Evolutionary conservation across 2,113 vertebrate genomes (phyloP), one percentile per base, ranked within the genome.

Genomic region (Stegastes partitus): DNA sequence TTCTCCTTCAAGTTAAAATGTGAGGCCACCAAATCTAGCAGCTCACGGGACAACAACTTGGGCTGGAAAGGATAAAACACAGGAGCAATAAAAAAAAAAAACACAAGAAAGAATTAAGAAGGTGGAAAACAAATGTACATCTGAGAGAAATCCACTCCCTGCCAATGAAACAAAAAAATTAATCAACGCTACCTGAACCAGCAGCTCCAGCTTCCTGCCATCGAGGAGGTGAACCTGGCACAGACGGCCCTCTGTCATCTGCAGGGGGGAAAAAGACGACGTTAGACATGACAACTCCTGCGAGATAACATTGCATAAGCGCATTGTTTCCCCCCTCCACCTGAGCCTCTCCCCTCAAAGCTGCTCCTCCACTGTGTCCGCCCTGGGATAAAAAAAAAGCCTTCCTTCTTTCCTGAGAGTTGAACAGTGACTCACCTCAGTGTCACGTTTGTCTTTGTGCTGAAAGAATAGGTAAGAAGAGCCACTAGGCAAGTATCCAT

Each of bases 1-100:
- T 99, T 99, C 87, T 99, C 98, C 81, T 99, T 99, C 63, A 99
- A 94, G 92, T 95, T 99, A 86, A 99, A 99, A 92, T 99, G 98
- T 0, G 98, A 99, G 3, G 98, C 96, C 89, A 98, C 98, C 61
- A 99, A 92, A 87, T 99, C 98, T 79, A 99, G 75, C 67, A 99
- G 94, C 44, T 99, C 98, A 50, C 96, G 95, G 55, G 97, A 96
- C 88, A 99, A 87, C 83, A 99, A 96, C 93, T 97, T 99, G 56
- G 98, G 98, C 98, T 99, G 76, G 76, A 61, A 68, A 72, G 31
- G 75, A 22, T 3, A 50, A 68, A 23, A 15, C 53, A 44, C 4
- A 64, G 3, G 4, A 63, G 5, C 28, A 31, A 11, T 62, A n/a
- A 28, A 37, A 68, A n/a, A 4, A 19, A 10, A 45, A 22, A 69